Percentiles rank a stretch among this genome's conserved stretches.
These are phyloP conservation scores for Caenorhabditis macrosperma DNA, from an alignment of 2,888 invertebrate species.

Conservation along the genomic window DNA sequence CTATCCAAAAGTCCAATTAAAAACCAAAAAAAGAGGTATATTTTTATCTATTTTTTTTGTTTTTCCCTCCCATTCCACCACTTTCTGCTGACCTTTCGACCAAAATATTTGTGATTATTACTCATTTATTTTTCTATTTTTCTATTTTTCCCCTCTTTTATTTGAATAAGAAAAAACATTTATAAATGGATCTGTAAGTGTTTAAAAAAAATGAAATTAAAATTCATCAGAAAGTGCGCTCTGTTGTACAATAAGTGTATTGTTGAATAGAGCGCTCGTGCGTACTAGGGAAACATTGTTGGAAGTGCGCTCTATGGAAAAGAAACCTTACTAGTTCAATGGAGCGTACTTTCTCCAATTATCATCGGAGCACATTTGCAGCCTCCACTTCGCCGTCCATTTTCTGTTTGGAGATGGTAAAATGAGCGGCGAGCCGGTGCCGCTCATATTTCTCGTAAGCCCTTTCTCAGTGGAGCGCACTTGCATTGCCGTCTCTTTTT, in stretches of 20 bases:
- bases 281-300: too few relatives aligned
- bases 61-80: background rate
- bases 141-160: too few relatives aligned
- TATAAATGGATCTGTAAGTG: too few relatives aligned
- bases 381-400: conserved; percentile 39
- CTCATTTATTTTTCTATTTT: background rate
- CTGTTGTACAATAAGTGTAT: too few relatives aligned
- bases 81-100: background rate
- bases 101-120: background rate
- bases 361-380: conserved; percentile 14
- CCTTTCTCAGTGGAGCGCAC: background rate
- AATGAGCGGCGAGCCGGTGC: conserved; percentile 51
- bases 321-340: too few relatives aligned
- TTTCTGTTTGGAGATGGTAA: conserved; percentile 58
- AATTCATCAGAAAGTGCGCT: too few relatives aligned
- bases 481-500: background rate
- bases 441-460: conserved; percentile 51
- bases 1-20: background rate
- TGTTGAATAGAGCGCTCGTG: too few relatives aligned
- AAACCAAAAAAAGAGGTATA: background rate
- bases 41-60: background rate
- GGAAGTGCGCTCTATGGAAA: too few relatives aligned
- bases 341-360: background rate
- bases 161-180: too few relatives aligned
- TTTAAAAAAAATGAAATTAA: too few relatives aligned